These are phyloP conservation scores for Paragorgia papillata DNA, from an alignment of 92 coral and sea anemone species.

Conservation along the genomic window DNA sequence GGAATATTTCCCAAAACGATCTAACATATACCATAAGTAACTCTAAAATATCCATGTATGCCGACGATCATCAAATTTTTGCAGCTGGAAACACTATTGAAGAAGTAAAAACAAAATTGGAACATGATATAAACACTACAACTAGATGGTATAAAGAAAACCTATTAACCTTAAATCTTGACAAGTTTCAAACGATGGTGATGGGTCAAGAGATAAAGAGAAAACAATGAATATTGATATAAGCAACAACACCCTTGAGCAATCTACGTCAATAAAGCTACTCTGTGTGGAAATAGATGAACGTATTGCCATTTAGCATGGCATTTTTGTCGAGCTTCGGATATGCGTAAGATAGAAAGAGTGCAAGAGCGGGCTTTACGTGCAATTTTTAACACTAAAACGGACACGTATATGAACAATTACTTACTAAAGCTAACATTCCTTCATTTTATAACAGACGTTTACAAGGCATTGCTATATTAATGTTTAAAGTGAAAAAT, in stretches of 20 bases:
- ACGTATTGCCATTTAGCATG: no score
- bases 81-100: conserved; percentile 35
- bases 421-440: no score
- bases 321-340: no score
- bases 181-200: conserved; percentile 4
- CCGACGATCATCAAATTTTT: conserved; percentile 59
- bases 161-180: background rate
- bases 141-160: conserved; percentile 5
- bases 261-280: conserved; percentile 42
- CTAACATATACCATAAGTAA: conserved; percentile 30
- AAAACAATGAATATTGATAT: conserved; percentile 5
- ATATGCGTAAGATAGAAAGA: no score
- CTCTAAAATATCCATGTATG: conserved; percentile 45
- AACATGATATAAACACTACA: background rate
- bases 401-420: no score
- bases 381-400: no score
- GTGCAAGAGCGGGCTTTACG: no score
- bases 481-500: no score
- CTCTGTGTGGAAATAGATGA: conserved; percentile 29
- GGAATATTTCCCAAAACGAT: conserved; percentile 46
- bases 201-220: background rate
- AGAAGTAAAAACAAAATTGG: conserved; percentile 8
- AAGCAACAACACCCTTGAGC: background rate
- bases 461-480: no score
- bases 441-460: no score